These are phyloP conservation scores for Phortica magna DNA, from an alignment of 2,888 invertebrate genomes.

Conservation along the genomic window DNA sequence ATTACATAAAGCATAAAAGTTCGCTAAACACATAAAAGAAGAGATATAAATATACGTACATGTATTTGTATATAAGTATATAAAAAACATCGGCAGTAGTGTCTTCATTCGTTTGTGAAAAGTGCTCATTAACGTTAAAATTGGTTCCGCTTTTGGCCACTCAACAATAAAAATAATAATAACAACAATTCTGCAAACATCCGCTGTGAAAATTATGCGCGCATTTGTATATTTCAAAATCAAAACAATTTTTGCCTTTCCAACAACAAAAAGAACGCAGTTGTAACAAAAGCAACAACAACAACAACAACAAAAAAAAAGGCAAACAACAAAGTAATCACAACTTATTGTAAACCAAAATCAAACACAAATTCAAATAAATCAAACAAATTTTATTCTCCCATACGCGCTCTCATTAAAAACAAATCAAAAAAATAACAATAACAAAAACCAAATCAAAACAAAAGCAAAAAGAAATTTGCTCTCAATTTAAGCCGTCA, in stretches of 20 bases:
- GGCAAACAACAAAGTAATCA: slow-evolving; percentile 2
- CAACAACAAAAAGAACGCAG: slow-evolving; percentile 74
- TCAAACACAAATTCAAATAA: slow-evolving; percentile 29
- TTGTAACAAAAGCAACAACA: slow-evolving; percentile 53
- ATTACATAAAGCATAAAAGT: slow-evolving; percentile 23
- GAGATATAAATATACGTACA: slow-evolving; percentile 20
- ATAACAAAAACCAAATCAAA: slow-evolving; percentile 53
- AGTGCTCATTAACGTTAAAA: slow-evolving; percentile 18
- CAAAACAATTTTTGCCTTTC: slow-evolving; percentile 70
- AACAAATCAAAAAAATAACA: not conserved
- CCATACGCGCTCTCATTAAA: too few species aligned
- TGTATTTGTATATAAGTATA: slow-evolving; percentile 37
- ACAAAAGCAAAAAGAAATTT: not conserved
- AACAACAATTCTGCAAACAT: not conserved
- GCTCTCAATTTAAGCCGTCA: not conserved
- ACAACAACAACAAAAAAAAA: slow-evolving; percentile 43
- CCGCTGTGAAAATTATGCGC: slow-evolving; percentile 55
- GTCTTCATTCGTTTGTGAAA: not conserved
- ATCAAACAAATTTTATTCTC: not conserved
- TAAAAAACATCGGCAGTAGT: slow-evolving; percentile 1
- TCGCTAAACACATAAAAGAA: not conserved
- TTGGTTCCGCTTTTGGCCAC: slow-evolving; percentile 59
- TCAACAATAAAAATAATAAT: slow-evolving; percentile 63
- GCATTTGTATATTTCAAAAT: slow-evolving; percentile 70
- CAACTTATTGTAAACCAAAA: not conserved